phyloP scores from a whole-genome alignment of 1,140 invertebrate genomes.

The Euglossa dilemma region DNA sequence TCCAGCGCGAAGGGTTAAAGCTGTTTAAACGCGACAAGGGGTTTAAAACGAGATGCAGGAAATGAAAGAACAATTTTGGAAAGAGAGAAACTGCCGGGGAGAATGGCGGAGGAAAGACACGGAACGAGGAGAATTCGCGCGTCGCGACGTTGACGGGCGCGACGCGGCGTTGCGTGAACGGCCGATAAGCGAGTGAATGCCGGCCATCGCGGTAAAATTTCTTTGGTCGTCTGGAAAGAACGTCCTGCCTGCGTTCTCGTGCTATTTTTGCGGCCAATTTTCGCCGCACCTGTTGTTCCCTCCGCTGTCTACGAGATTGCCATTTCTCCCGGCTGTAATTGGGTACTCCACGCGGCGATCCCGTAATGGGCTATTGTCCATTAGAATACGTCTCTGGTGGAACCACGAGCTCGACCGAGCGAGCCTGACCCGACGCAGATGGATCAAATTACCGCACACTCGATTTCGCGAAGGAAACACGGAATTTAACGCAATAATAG shows the following conservation, averaged over 20 bases:
- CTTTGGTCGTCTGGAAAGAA: conserved; percentile 54
- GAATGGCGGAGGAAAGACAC: too few species aligned
- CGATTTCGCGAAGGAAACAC: conserved; percentile 32
- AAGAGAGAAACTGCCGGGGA: too few species aligned
- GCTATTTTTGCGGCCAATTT: conserved; percentile 57
- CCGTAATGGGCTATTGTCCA: conserved; percentile 49
- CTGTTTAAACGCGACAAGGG: too few species aligned
- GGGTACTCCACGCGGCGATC: conserved; percentile 52
- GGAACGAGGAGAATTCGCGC: neutral
- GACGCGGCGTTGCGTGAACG: conserved; percentile 53
- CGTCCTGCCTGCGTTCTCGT: conserved; percentile 20
- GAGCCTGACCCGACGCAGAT: conserved; percentile 4
- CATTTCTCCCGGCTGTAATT: conserved; percentile 62
- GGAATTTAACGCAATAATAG: conserved; percentile 42
- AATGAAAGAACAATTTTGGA: too few species aligned
- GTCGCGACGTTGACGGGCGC: conserved; percentile 36
- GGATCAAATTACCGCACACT: conserved; percentile 54
- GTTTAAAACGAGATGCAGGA: too few species aligned
- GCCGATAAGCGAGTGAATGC: conserved; percentile 48
- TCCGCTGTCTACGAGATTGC: conserved; percentile 52
- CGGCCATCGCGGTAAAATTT: conserved; percentile 42
- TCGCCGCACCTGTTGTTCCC: conserved; percentile 50
- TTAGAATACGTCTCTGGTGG: conserved; percentile 45
- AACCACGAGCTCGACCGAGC: conserved; percentile 33
- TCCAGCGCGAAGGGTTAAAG: too few species aligned